Evolutionary conservation across 2,888 invertebrate genomes (phyloP).

Genomic region (Orgyia antiqua): DNA sequence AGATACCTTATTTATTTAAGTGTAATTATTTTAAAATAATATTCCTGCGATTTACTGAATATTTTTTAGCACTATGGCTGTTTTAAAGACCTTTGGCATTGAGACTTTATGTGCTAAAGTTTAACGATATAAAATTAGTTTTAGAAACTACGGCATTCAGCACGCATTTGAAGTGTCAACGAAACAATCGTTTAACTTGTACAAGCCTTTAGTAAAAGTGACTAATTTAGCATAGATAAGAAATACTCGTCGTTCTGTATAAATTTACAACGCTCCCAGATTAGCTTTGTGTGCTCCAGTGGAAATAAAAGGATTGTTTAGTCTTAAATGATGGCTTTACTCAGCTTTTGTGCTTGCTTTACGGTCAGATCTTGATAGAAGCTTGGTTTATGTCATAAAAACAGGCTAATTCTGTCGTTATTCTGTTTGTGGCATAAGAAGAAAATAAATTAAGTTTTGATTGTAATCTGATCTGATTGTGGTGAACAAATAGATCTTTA

Average conservation of each 20-base stretch:
- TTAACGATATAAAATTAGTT: too few species aligned
- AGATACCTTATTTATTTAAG: too few species aligned
- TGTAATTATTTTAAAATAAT: too few species aligned
- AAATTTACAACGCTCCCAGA: constrained; percentile 37
- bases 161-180: constrained; percentile 11
- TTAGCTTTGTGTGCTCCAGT: constrained; percentile 23
- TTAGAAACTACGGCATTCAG: constrained; percentile 27
- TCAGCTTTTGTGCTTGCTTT: constrained; percentile 6
- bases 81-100: too few species aligned
- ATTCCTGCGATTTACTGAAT: too few species aligned
- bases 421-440: constrained; percentile 1
- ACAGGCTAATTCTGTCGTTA: constrained; percentile 1
- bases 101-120: too few species aligned
- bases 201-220: constrained; percentile 20
- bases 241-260: constrained; percentile 24
- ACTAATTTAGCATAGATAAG: constrained; percentile 47
- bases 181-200: constrained; percentile 29
- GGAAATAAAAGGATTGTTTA: constrained; percentile 26
- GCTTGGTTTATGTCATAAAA: constrained; percentile 5
- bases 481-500: too few species aligned
- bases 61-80: too few species aligned
- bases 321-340: constrained; percentile 3
- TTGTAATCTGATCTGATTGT: too few species aligned
- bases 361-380: constrained; percentile 15
- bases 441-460: too few species aligned